A percentile compares a stretch with the other conserved stretches of the same genome.
Conservation (phyloP, 2,113 vertebrate species). For the Cephalopterus ornatus region DNA sequence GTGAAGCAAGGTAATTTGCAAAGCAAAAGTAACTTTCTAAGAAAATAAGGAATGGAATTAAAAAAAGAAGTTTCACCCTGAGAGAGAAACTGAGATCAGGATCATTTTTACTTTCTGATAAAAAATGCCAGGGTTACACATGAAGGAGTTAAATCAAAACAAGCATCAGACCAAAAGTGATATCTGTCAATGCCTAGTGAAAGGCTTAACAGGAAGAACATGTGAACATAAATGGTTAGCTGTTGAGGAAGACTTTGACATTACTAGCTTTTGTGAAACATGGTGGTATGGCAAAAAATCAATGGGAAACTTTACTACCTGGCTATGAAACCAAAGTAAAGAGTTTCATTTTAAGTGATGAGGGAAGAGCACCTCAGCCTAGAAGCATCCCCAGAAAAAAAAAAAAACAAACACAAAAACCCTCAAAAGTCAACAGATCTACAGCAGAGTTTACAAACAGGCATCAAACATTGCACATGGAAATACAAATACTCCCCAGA, state of each 20-base stretch:
- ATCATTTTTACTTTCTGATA: background rate
- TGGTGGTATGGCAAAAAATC: slow-evolving; percentile 25
- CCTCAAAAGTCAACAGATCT: background rate
- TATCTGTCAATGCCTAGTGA: background rate
- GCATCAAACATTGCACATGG: background rate
- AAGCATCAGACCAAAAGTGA: background rate
- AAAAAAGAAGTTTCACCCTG: background rate
- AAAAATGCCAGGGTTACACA: background rate
- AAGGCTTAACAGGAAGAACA: background rate
- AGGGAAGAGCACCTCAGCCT: background rate
- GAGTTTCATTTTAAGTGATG: background rate
- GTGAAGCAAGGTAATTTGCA: background rate
- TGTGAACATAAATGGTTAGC: background rate
- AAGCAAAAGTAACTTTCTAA: background rate
- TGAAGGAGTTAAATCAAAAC: slow-evolving; percentile 11
- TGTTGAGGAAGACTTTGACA: slow-evolving; percentile 15
- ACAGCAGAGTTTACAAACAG: background rate
- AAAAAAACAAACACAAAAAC: no score
- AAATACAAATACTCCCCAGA: background rate
- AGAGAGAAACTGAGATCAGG: background rate
- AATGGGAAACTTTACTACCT: background rate
- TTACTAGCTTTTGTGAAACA: slow-evolving; percentile 39
- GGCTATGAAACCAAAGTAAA: slow-evolving; percentile 3
- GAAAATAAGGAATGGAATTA: background rate
- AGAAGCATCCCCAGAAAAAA: background rate